phyloP scores from a whole-genome alignment of 2,888 invertebrate genomes.

The Brachylomia viminalis region DNA sequence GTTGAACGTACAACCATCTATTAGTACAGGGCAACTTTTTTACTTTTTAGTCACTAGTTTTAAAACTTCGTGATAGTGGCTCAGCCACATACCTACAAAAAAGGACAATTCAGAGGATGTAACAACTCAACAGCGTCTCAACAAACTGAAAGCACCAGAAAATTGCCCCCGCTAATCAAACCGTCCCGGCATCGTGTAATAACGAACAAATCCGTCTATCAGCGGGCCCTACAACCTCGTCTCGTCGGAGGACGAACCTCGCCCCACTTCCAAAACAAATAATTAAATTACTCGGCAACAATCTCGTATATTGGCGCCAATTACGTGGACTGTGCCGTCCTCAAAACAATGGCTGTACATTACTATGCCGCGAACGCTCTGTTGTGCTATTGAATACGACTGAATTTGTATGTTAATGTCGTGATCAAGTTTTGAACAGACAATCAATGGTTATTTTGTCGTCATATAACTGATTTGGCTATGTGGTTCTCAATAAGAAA shows the following conservation, averaged over 20 bases:
- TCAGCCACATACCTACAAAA: neutral
- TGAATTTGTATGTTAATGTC: constrained; percentile 60
- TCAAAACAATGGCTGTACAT: constrained; percentile 59
- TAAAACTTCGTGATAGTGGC: too few species aligned
- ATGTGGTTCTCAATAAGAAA: neutral
- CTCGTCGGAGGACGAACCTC: constrained; percentile 38
- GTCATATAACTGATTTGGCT: neutral
- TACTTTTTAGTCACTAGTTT: too few species aligned
- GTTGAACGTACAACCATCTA: neutral
- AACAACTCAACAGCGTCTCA: neutral
- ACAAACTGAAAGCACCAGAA: constrained; percentile 17
- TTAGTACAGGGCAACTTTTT: too few species aligned
- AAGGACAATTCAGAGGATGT: neutral
- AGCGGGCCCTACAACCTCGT: constrained; percentile 15
- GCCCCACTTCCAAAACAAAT: constrained; percentile 67
- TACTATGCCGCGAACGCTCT: constrained; percentile 54
- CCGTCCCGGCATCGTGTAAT: constrained; percentile 29
- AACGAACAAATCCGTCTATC: constrained; percentile 40
- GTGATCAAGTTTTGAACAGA: constrained; percentile 50
- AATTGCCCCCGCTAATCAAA: constrained; percentile 34
- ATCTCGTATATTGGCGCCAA: constrained; percentile 66
- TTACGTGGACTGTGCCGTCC: constrained; percentile 60
- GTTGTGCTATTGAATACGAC: constrained; percentile 51
- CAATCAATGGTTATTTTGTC: constrained; percentile 36
- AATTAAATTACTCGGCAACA: constrained; percentile 68